These are phyloP conservation scores for Falcaria lacertinaria DNA, from an alignment of 2,888 invertebrate genomes.

Conservation along the genomic window DNA sequence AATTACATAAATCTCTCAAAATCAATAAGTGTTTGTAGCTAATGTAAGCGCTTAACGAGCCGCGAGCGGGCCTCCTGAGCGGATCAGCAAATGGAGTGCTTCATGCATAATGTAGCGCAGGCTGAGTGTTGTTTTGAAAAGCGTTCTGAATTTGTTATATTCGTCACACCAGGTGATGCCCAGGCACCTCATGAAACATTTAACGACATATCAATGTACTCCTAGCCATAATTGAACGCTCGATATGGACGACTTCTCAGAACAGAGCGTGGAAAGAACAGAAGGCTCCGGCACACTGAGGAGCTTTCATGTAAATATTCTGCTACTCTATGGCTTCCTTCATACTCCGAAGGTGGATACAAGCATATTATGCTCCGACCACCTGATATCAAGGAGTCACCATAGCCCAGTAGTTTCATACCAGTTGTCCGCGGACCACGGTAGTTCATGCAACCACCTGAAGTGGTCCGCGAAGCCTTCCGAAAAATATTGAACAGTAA, in stretches of 20 bases:
- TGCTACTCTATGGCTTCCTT: not conserved
- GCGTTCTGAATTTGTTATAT: conserved; percentile 78
- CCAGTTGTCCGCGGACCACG: too few relatives aligned
- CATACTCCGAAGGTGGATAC: too few relatives aligned
- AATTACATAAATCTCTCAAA: conserved; percentile 70
- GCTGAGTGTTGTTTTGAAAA: conserved; percentile 78
- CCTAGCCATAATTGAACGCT: conserved; percentile 10
- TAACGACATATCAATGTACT: conserved; percentile 61
- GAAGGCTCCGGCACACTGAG: not conserved
- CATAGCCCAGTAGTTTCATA: too few relatives aligned
- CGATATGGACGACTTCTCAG: not conserved
- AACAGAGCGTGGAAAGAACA: not conserved
- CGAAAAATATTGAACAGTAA: too few relatives aligned
- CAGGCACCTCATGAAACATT: conserved; percentile 72
- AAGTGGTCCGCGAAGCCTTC: too few relatives aligned
- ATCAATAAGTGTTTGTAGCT: conserved; percentile 77
- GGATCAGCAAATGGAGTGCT: conserved; percentile 79
- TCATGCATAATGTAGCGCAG: conserved; percentile 77
- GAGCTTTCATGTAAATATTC: too few relatives aligned
- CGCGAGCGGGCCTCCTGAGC: conserved; percentile 75
- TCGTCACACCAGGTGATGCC: conserved; percentile 75
- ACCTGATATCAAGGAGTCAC: too few relatives aligned
- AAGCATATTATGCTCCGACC: too few relatives aligned
- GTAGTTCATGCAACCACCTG: too few relatives aligned
- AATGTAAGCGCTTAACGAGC: conserved; percentile 79